Percentiles rank a stretch among this genome's conserved stretches.
Evolutionary conservation across 2,113 vertebrate genomes (phyloP).

Genomic region (Myiozetetes cayanensis): DNA sequence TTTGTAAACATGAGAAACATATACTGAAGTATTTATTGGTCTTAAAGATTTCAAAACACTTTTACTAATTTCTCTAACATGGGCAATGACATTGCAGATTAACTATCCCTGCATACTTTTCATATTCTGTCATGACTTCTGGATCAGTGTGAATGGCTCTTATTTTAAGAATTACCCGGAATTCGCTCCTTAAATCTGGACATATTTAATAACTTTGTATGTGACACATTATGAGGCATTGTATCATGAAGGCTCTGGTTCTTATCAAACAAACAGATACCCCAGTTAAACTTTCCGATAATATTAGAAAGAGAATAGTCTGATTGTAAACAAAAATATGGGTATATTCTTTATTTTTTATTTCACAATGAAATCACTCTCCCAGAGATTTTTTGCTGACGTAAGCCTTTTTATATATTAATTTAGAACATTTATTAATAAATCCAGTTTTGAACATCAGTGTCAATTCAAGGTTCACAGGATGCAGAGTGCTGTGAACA

Average conservation of each 20-base stretch:
- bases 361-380: constrained; percentile 35
- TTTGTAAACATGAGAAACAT: neutral
- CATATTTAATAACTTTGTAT: constrained; percentile 6
- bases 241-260: constrained; percentile 45
- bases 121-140: constrained; percentile 20
- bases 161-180: constrained; percentile 45
- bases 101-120: neutral
- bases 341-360: neutral
- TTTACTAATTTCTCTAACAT: neutral
- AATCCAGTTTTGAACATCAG: constrained; percentile 8
- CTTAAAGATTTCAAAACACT: neutral
- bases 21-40: neutral
- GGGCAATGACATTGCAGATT: neutral
- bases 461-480: neutral
- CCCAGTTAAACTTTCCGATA: constrained; percentile 43
- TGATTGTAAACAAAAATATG: neutral
- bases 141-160: constrained; percentile 39
- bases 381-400: neutral
- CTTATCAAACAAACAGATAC: constrained; percentile 56
- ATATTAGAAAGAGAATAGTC: neutral
- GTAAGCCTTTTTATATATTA: neutral
- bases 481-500: neutral
- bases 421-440: constrained; percentile 34
- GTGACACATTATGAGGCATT: constrained; percentile 28
- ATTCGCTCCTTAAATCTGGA: constrained; percentile 10